Evolutionary conservation across 2,797 vertebrate genomes (phyloP), one percentile per base, ranked within the genome.

Genomic region (Catostomus latipinnis): DNA sequence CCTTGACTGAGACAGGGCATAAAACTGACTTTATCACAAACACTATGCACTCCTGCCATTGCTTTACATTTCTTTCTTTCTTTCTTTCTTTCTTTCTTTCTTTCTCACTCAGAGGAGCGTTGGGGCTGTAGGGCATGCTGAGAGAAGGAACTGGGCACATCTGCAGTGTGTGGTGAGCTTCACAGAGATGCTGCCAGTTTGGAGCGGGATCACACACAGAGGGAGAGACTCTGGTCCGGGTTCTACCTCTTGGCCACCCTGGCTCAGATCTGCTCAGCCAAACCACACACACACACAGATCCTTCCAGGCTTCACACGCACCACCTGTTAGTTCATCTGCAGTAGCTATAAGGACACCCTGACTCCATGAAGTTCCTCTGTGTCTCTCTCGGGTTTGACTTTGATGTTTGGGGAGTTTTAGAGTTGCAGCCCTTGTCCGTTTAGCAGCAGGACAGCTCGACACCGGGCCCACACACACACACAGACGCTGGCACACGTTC

Each of bases 241-340:
- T 92, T 90, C 89, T 93, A 94, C 92, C 93, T 93, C 92, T 92
- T 90, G 92, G 93, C 93, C 93, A 91, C 83, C 86, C 86, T 84
- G 88, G 88, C 87, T 91, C 89, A 90, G 90, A 94, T 93, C 91
- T 90, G 68, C 85, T 92, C 90, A 92, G 92, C 93, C 93, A 93
- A 91, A 93, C 90, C 90, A 92, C 89, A 91, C 89, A 93, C 91
- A 57, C 53, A 16, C 54, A 22, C 71, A 60, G 50, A 60, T 52
- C 45, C 63, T 62, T 62, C 60, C 60, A 62, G 60, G 60, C 60
- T 90, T 93, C 89, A 91, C 90, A 93, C 91, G 91, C 91, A 92
- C 93, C 93, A 94, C 94, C 93, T 95, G 94, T 94, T 94, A 93
- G 92, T 91, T 91, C 83, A 91, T 93, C 91, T 90, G 89, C 90